Base-by-base conservation (phyloP, 2,888 invertebrate genomes). In the Gasteruption jaculator region DNA sequence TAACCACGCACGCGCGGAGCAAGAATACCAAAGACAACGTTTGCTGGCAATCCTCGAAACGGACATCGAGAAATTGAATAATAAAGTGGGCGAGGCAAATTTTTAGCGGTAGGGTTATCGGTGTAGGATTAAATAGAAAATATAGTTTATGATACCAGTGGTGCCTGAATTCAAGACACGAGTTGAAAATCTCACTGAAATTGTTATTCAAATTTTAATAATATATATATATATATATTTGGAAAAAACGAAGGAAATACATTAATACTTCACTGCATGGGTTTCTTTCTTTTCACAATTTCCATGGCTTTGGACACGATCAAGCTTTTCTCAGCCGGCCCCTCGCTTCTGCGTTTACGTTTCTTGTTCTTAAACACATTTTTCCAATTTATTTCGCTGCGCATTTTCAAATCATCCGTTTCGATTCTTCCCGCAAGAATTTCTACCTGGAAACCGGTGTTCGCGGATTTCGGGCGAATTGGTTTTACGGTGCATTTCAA, bases 311-410 rank as follows among this genome's bases (percentile, higher is more conserved):
- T 57, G 22, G 59, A 49, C 11, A 62, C 43, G 31, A 61, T 56
- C 11, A 56, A 21, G 30, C 56, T 53, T 14, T 42, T 31, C 5
- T 51, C 48, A 19, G 37, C 46, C 5, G 43, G 46, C 36, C 53
- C 50, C 22, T 33, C 43, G 46, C 54, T 63, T 26, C 49, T 59
- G 21, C 57, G 58, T 4, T 43, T 21, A 19, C 47, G 49, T 25
- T 55, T 61, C 20, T 56, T 61, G 26, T 53, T 56, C 21, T 55
- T 53, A 3, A 69, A 34, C 10, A 69, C 46, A 25, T 53, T 50
- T 7, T 65, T 50, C 68, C 68, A 69, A 27, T 66, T 58, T 6
- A 68, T 59, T 40, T 57, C 55, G 43, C 61, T 61, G 34, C 57
- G 41, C 38, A 49, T 54, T 30, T 46, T 54, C 3, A 64, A 43